Conservation (phyloP, 2,888 invertebrate species). For the Morpho deidamia region DNA sequence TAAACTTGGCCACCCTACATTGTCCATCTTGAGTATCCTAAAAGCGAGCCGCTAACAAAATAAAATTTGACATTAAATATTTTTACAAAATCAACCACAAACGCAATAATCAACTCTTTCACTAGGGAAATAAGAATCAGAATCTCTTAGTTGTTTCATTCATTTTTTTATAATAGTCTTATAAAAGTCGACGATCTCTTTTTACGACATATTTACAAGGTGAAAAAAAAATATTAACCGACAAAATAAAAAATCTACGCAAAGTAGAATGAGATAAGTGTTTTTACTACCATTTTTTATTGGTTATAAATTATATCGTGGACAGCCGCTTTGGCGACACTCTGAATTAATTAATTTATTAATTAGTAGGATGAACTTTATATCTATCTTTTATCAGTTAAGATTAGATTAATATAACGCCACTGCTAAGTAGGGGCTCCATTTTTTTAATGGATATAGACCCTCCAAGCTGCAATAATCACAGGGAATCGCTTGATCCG, state of each 20-base stretch:
- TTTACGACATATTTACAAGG: constrained; percentile 11
- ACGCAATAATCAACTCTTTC: not conserved
- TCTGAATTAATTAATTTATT: not conserved
- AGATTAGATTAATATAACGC: too few species aligned
- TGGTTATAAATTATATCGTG: constrained; percentile 14
- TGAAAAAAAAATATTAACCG: constrained; percentile 9
- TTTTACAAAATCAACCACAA: not conserved
- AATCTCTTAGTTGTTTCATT: not conserved
- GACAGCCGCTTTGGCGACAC: constrained; percentile 3
- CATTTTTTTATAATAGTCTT: constrained; percentile 1
- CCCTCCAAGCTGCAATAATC: too few species aligned
- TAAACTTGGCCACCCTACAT: not conserved
- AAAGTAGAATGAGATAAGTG: constrained; percentile 13
- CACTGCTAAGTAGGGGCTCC: too few species aligned
- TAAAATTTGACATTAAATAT: constrained; percentile 6
- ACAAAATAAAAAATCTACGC: constrained; percentile 14
- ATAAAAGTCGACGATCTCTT: constrained; percentile 4
- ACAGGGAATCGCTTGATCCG: too few species aligned
- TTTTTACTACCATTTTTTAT: constrained; percentile 13
- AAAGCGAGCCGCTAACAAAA: constrained; percentile 7
- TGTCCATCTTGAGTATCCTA: constrained; percentile 1
- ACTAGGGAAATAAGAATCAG: not conserved
- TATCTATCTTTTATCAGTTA: not conserved
- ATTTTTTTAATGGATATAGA: too few species aligned
- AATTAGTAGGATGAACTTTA: not conserved